A percentile compares a stretch with the other conserved stretches of the same genome.
These are phyloP conservation scores for Oithona nana DNA, from an alignment of 2,888 invertebrate genomes.

Conservation along the genomic window DNA sequence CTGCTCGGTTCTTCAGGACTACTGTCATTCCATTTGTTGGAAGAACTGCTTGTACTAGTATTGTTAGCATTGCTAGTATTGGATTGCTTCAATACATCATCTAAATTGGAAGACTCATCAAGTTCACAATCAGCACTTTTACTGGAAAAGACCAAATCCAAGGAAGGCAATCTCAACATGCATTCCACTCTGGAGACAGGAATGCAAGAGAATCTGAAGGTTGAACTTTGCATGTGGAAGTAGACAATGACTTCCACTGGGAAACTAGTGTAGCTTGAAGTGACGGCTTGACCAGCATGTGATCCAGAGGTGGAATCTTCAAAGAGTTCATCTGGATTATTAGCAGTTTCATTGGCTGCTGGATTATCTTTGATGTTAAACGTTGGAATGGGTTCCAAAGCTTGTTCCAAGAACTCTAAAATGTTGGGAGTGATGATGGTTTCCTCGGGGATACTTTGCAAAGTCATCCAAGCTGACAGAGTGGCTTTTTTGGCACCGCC, in stretches of 20 bases:
- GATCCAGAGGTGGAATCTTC: constrained; percentile 2
- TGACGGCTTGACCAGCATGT: neutral
- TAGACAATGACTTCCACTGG: constrained; percentile 97
- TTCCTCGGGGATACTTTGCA: constrained; percentile 92
- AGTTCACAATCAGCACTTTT: constrained; percentile 58
- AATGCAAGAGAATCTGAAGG: constrained; percentile 83
- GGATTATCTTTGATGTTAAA: neutral
- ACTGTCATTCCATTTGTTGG: neutral
- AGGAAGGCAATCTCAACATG: constrained; percentile 80
- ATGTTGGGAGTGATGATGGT: constrained; percentile 94
- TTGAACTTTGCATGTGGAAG: constrained; percentile 93
- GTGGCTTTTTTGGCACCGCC: constrained; percentile 58
- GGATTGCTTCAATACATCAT: no score
- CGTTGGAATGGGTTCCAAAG: constrained; percentile 72
- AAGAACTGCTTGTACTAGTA: neutral
- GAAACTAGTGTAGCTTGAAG: constrained; percentile 54
- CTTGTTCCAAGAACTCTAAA: constrained; percentile 89
- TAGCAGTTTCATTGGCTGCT: constrained; percentile 20
- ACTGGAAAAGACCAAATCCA: constrained; percentile 90
- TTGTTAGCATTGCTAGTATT: no score
- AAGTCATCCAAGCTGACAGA: constrained; percentile 80
- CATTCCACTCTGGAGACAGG: constrained; percentile 90
- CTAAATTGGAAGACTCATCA: no score
- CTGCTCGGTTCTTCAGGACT: neutral
- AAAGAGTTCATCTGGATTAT: constrained; percentile 21